Evolutionary conservation across 2,888 invertebrate genomes (phyloP), one percentile per base, ranked within the genome.

Genomic region (Tridacna crocea): DNA sequence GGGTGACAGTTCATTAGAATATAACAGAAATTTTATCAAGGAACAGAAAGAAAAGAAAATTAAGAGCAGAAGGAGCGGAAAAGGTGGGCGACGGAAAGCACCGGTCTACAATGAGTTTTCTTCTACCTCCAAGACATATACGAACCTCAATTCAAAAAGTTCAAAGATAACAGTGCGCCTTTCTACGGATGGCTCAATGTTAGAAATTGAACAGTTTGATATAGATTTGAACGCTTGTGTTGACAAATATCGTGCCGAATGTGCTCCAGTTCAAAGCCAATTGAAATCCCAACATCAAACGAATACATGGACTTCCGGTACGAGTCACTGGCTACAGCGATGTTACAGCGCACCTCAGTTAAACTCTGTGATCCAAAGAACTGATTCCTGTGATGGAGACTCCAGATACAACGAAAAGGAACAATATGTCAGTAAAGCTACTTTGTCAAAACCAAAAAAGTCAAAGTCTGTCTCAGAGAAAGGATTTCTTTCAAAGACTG

Each of bases 121-220:
- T 72, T 88, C 84, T 36, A 90, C 90, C 0, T 83, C 87, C 0
- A 89, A 87, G 27, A 85, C 87, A 12, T 90, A 89, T 74, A 77
- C 80, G 0, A 80, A 83, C 36, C 80, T 81, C 10, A 76, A 85
- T 15, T 83, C 83, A 22, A 85, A 84, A 26, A 85, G 88, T 0
- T 90, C 90, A 8, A 88, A 87, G 70, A 90, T 90, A 26, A 90
- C 89, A 8, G 80, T 90, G 15, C 83, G 90, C 8, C 81, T 90
- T 19, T 90, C 90, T 13, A 89, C 89, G 24, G 89, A 90, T 65
- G 90, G 90, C 0, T 90, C 90, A 27, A 89, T 85, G 60, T 74
- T 90, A 51, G 88, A 90, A 78, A 90, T 90, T 27, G 90, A 90
- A 73, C 85, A 86, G 72, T 89, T 84, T 68, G 90, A 89, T 26